These are phyloP conservation scores for Montipora capitata DNA, from an alignment of 92 coral and sea anemone genomes.

Conservation along the genomic window DNA sequence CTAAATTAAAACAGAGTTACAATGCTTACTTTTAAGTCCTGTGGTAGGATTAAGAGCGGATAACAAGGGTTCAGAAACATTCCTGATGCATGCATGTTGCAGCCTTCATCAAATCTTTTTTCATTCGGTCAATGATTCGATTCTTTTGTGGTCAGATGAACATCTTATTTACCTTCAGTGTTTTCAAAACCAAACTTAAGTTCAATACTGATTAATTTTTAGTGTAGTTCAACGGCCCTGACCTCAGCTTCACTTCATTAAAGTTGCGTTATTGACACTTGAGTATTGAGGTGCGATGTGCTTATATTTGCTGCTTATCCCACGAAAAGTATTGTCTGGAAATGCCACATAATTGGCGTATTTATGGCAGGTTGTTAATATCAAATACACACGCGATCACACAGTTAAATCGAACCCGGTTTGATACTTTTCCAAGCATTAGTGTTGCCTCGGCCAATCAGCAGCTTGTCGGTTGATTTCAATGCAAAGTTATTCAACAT, in stretches of 20 bases:
- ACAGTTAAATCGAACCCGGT: neutral
- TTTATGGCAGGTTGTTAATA: neutral
- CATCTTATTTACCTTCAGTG: neutral
- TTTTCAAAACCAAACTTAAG: neutral
- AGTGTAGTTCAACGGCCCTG: neutral
- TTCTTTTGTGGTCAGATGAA: neutral
- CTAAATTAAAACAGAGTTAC: too few relatives aligned
- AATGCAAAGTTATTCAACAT: too few relatives aligned
- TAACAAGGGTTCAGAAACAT: too few relatives aligned
- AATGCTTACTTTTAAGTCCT: neutral
- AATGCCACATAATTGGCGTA: neutral
- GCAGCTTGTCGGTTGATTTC: too few relatives aligned
- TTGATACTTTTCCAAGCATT: too few relatives aligned
- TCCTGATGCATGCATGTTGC: neutral
- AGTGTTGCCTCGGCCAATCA: too few relatives aligned
- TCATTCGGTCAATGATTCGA: neutral
- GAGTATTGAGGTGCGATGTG: too few relatives aligned
- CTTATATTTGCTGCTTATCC: neutral
- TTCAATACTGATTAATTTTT: neutral
- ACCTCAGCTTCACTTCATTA: too few relatives aligned
- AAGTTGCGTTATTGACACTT: neutral
- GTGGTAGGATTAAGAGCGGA: neutral
- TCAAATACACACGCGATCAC: slow-evolving; percentile 14
- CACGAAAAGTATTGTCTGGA: neutral
- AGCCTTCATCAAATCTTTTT: neutral